These are phyloP conservation scores for Leptura quadrifasciata DNA, from an alignment of 2,888 invertebrate species.

Conservation along the genomic window DNA sequence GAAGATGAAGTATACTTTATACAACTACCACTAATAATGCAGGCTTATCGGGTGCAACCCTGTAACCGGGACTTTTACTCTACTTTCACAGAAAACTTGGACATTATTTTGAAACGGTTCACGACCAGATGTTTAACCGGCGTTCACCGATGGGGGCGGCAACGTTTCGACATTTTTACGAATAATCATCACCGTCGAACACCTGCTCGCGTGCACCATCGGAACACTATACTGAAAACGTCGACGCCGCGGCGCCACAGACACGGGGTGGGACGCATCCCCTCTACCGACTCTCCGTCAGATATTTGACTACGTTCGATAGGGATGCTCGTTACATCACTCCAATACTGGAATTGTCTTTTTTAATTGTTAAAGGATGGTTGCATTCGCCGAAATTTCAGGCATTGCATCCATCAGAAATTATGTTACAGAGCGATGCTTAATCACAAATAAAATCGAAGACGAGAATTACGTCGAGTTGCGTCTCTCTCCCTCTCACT, in stretches of 20 bases:
- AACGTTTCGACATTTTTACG: conserved; percentile 53
- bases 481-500: not conserved
- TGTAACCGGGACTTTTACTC: conserved; percentile 8
- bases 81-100: conserved; percentile 1
- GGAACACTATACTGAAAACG: conserved; percentile 60
- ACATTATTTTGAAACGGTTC: conserved; percentile 11
- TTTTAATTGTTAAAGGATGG: conserved; percentile 18
- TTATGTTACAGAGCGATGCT: not conserved
- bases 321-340: conserved; percentile 48
- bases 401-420: not conserved
- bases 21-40: conserved; percentile 20
- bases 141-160: conserved; percentile 54
- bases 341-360: conserved; percentile 22
- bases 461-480: not conserved
- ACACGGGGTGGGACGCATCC: conserved; percentile 58
- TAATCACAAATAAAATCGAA: not conserved
- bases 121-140: conserved; percentile 34
- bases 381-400: not conserved
- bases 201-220: conserved; percentile 60
- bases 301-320: conserved; percentile 50
- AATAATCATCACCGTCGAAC: conserved; percentile 32
- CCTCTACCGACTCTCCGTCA: conserved; percentile 50
- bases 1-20: conserved; percentile 10
- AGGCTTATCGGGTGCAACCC: not conserved
- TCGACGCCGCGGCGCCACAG: conserved; percentile 63